phyloP scores from a whole-genome alignment of 2,113 vertebrate genomes.

The Proterorhinus semilunaris region DNA sequence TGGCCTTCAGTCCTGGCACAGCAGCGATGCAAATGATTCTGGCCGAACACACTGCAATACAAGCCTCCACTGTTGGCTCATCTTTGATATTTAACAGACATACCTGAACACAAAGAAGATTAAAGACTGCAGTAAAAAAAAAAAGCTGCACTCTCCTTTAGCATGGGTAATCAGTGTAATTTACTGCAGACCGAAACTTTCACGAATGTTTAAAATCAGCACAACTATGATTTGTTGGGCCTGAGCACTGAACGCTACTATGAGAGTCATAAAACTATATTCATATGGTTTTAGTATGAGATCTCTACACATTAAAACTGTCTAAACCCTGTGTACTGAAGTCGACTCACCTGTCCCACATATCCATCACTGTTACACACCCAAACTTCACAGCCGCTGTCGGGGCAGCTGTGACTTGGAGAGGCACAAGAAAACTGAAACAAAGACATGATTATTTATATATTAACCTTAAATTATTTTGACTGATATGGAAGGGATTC shows the following conservation, averaged over 20 bases:
- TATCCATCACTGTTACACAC: slow-evolving; percentile 98
- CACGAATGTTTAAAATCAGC: too few species aligned
- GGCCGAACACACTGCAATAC: slow-evolving; percentile 95
- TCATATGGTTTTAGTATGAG: too few species aligned
- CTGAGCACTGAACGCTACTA: too few species aligned
- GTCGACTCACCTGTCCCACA: slow-evolving; percentile 89
- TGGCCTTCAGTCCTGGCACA: slow-evolving; percentile 88
- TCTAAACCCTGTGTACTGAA: neutral
- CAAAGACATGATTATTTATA: neutral
- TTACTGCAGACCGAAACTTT: too few species aligned
- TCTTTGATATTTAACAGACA: slow-evolving; percentile 92
- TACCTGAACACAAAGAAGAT: slow-evolving; percentile 64
- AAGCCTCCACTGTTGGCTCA: slow-evolving; percentile 95
- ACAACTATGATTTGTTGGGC: too few species aligned
- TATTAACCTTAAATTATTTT: neutral
- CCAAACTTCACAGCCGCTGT: slow-evolving; percentile 93
- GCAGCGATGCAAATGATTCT: slow-evolving; percentile 96
- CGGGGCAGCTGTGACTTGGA: slow-evolving; percentile 88
- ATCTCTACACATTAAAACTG: too few species aligned
- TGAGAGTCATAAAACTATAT: too few species aligned
- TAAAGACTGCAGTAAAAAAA: neutral
- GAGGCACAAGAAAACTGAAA: slow-evolving; percentile 94
- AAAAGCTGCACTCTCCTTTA: neutral
- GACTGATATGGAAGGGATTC: neutral
- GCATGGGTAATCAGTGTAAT: too few species aligned